A percentile compares a stretch with the other conserved stretches of the same genome.
Conservation (phyloP, 2,888 invertebrate species). For the Dynastes grantii region DNA sequence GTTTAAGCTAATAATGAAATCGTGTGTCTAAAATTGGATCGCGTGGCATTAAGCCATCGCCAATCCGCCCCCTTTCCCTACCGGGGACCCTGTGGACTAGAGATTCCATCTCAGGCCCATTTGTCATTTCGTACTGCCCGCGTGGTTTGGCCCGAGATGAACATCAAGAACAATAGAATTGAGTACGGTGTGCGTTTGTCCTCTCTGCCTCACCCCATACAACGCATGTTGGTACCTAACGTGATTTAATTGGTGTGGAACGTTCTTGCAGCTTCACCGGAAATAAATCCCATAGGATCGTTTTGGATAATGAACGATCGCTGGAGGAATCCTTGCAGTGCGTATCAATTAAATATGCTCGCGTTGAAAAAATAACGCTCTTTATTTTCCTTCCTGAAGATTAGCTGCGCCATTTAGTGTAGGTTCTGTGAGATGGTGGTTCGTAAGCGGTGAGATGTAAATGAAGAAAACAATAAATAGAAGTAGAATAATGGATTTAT, state of each 20-base stretch:
- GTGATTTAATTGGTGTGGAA: conserved; percentile 31
- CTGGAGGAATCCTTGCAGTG: conserved; percentile 6
- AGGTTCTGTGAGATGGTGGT: too few relatives aligned
- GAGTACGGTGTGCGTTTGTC: neutral
- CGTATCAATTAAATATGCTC: conserved; percentile 29
- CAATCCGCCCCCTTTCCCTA: neutral
- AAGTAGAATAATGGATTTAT: too few relatives aligned
- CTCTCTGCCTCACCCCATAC: too few relatives aligned
- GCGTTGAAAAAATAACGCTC: conserved; percentile 13
- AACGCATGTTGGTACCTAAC: conserved; percentile 3
- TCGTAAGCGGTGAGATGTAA: too few relatives aligned
- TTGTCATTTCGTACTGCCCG: conserved; percentile 25
- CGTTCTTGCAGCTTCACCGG: conserved; percentile 30
- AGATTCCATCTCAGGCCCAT: neutral
- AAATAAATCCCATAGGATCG: conserved; percentile 33
- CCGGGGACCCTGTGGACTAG: neutral
- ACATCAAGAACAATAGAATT: conserved; percentile 30
- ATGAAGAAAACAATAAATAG: too few relatives aligned
- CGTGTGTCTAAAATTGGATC: conserved; percentile 28
- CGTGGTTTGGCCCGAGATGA: conserved; percentile 17
- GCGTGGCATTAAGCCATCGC: conserved; percentile 11
- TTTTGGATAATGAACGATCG: neutral
- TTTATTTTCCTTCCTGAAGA: too few relatives aligned
- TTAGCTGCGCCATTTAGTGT: too few relatives aligned
- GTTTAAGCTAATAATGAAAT: conserved; percentile 9